Evolutionary conservation across 2,888 invertebrate species (phyloP).

Genomic region (Alloscopus bannaensis): DNA sequence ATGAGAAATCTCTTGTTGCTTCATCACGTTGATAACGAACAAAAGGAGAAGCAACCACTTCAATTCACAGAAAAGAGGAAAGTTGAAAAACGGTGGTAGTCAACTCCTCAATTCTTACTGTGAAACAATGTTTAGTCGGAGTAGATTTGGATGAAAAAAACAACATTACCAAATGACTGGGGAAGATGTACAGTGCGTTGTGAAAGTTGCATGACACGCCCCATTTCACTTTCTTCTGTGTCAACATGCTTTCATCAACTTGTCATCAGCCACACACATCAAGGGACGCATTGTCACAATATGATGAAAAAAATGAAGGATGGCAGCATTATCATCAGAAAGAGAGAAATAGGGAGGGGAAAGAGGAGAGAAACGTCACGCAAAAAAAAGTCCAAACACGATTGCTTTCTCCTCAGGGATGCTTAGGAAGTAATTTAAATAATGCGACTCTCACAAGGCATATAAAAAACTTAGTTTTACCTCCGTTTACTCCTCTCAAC

Average conservation of each 20-base stretch:
- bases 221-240: not conserved
- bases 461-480: conserved; percentile 4
- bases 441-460: conserved; percentile 16
- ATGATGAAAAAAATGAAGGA: conserved; percentile 2
- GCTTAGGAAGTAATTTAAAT: conserved; percentile 33
- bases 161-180: too few species aligned
- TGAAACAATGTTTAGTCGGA: too few species aligned
- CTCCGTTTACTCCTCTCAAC: conserved; percentile 1
- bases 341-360: not conserved
- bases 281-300: not conserved
- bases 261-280: conserved; percentile 20
- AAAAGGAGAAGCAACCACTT: too few species aligned
- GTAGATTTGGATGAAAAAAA: too few species aligned
- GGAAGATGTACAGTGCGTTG: too few species aligned
- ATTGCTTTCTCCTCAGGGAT: conserved; percentile 46
- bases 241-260: conserved; percentile 6
- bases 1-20: too few species aligned
- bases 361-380: conserved; percentile 23
- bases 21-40: too few species aligned
- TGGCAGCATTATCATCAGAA: not conserved
- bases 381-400: conserved; percentile 22
- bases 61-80: too few species aligned
- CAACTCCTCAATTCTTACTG: too few species aligned
- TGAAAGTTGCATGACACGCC: too few species aligned
- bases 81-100: too few species aligned